Evolutionary conservation across 23 tunicate species (phyloP).

Genomic region (Styela clava): DNA sequence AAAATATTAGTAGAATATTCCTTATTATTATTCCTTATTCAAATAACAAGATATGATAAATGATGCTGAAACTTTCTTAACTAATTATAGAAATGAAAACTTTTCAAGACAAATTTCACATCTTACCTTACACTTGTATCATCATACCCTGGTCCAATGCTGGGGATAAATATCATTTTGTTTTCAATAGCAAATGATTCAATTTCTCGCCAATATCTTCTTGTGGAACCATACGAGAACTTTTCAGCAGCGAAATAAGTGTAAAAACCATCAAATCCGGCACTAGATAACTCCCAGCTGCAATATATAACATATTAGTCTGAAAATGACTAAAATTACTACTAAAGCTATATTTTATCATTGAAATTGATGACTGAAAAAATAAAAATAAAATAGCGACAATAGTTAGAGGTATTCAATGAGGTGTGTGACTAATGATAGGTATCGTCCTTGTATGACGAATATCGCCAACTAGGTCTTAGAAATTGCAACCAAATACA

Average conservation of each 20-base stretch:
- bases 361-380: not conserved
- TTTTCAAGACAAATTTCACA: too few relatives aligned
- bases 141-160: constrained; percentile 94
- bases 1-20: too few relatives aligned
- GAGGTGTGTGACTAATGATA: too few relatives aligned
- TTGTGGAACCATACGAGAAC: constrained; percentile 58
- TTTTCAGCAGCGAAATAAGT: constrained; percentile 88
- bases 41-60: too few relatives aligned
- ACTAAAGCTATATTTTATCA: not conserved
- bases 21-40: too few relatives aligned
- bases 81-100: too few relatives aligned
- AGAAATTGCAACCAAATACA: too few relatives aligned
- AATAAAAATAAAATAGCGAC: too few relatives aligned
- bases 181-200: constrained; percentile 12
- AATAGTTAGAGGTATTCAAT: too few relatives aligned
- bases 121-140: constrained; percentile 82
- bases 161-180: constrained; percentile 68
- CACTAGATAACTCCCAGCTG: constrained; percentile 4
- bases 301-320: not conserved
- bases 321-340: not conserved
- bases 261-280: constrained; percentile 90
- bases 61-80: too few relatives aligned
- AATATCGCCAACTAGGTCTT: too few relatives aligned
- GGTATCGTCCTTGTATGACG: too few relatives aligned
- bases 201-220: constrained; percentile 40